phyloP scores from a whole-genome alignment of 2,797 vertebrate genomes.

The Sitta carolinensis region DNA sequence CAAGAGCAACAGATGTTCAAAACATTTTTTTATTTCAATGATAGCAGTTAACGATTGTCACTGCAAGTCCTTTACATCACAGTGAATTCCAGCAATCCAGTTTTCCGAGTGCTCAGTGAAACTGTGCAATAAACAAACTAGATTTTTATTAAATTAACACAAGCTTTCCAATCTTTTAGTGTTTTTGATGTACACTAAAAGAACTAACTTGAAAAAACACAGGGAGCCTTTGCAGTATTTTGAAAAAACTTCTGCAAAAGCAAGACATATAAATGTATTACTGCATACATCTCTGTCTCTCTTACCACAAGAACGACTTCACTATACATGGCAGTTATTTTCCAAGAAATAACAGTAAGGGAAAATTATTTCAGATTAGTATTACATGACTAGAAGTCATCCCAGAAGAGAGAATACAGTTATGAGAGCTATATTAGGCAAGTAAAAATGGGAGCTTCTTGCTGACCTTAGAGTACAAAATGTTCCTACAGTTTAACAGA shows the following conservation, averaged over 20 bases:
- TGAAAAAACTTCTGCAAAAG: not conserved
- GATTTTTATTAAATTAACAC: not conserved
- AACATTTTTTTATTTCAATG: not conserved
- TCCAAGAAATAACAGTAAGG: not conserved
- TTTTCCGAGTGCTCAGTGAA: not conserved
- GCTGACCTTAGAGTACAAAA: not conserved
- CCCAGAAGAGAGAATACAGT: not conserved
- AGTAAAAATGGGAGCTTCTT: not conserved
- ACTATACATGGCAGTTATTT: not conserved
- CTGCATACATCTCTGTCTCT: not conserved
- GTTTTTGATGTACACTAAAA: not conserved
- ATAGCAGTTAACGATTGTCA: not conserved
- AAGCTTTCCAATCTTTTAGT: not conserved
- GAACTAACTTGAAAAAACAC: not conserved
- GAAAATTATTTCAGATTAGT: not conserved
- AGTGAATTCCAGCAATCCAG: not conserved
- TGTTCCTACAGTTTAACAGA: not conserved
- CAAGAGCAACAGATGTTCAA: not conserved
- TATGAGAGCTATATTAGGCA: not conserved
- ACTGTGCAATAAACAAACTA: not conserved
- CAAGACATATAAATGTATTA: not conserved
- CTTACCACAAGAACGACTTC: not conserved
- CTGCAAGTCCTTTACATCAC: not conserved
- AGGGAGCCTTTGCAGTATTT: not conserved
- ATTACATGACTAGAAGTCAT: not conserved